These are phyloP conservation scores for Drosophila nikananu DNA, from an alignment of 1,140 invertebrate genomes.

Conservation along the genomic window DNA sequence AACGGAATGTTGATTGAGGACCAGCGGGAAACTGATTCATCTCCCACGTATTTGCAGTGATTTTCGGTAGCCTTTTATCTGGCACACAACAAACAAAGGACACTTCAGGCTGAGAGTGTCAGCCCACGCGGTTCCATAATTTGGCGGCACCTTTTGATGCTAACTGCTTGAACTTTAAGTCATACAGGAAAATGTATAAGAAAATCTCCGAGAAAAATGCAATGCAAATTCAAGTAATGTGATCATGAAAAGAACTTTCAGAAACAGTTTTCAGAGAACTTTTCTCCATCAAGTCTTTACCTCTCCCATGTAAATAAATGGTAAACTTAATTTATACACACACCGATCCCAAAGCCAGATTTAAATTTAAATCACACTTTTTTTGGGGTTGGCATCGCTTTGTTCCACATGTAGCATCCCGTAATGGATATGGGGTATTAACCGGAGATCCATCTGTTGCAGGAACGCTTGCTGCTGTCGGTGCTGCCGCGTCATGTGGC, in stretches of 20 bases:
- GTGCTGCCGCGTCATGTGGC: constrained; percentile 97
- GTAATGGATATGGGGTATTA: constrained; percentile 36
- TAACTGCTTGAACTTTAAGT: neutral
- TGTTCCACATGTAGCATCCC: constrained; percentile 6
- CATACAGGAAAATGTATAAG: neutral
- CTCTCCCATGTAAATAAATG: neutral
- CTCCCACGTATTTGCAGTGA: constrained; percentile 2
- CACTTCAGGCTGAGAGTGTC: constrained; percentile 4
- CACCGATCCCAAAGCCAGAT: constrained; percentile 5
- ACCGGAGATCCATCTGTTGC: constrained; percentile 59
- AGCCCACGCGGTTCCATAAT: constrained; percentile 41
- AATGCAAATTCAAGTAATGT: neutral
- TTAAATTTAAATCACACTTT: constrained; percentile 23
- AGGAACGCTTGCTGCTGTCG: constrained; percentile 96
- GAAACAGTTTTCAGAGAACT: neutral
- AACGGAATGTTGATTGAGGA: constrained; percentile 31
- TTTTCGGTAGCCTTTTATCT: constrained; percentile 28
- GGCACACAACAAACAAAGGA: constrained; percentile 12
- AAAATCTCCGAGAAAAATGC: neutral
- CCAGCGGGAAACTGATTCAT: constrained; percentile 20
- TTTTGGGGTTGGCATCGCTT: constrained; percentile 3
- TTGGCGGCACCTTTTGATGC: constrained; percentile 38
- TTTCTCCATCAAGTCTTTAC: neutral
- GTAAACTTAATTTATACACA: constrained; percentile 5
- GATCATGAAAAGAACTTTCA: neutral